Percentiles rank a stretch among this genome's conserved stretches.
Evolutionary conservation across 2,113 vertebrate species (phyloP).

Genomic region (Polypterus senegalus): DNA sequence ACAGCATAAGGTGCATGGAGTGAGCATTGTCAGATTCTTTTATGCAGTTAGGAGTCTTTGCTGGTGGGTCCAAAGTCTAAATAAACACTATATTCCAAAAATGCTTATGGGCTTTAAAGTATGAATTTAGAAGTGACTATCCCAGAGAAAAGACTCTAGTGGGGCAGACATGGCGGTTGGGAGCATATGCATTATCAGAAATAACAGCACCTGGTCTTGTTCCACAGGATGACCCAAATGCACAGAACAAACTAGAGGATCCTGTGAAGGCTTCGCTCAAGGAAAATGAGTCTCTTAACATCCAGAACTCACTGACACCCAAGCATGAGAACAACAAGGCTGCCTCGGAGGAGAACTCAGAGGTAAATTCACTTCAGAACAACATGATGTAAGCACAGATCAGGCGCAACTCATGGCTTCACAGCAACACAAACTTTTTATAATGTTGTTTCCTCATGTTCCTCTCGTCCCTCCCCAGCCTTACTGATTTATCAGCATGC

Average conservation of each 20-base stretch:
- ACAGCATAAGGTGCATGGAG: no score
- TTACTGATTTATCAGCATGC: constrained; percentile 68
- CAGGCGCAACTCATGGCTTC: constrained; percentile 20
- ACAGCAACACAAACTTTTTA: constrained; percentile 25
- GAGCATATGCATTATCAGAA: constrained; percentile 6
- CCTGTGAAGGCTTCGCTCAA: constrained; percentile 77
- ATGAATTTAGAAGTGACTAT: no score
- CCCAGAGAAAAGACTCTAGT: background rate
- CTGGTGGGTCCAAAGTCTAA: no score
- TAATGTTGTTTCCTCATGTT: constrained; percentile 27
- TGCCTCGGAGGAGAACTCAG: constrained; percentile 64
- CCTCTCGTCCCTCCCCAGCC: constrained; percentile 43
- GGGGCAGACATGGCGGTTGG: background rate
- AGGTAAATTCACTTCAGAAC: constrained; percentile 90
- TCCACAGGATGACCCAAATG: constrained; percentile 64
- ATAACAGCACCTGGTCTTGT: constrained; percentile 2
- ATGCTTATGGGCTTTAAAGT: no score
- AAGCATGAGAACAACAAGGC: constrained; percentile 79
- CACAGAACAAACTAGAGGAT: constrained; percentile 89
- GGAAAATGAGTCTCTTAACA: constrained; percentile 83
- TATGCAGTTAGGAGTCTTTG: no score
- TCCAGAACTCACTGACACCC: constrained; percentile 85
- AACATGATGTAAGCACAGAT: constrained; percentile 69
- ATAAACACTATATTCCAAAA: no score
- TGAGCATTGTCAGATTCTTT: no score